Percentiles rank a stretch among this genome's conserved stretches.
Conservation (phyloP, 2,113 vertebrate genomes). For the Syrmaticus mikado region DNA sequence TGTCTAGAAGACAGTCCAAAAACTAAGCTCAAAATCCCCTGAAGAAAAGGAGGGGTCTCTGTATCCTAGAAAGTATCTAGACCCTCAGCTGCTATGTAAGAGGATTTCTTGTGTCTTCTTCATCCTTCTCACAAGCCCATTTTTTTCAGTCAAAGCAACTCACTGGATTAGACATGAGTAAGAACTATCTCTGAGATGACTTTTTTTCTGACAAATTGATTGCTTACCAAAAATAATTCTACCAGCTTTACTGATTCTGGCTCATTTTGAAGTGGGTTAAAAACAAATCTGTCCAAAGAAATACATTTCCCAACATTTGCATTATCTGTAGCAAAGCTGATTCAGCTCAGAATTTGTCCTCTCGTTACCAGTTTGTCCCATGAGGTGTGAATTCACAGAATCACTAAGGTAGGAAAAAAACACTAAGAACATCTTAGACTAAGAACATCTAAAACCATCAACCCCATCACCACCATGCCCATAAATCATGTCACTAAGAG, state of each 20-base stretch:
- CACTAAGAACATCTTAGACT: too few species aligned
- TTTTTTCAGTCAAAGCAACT: not conserved
- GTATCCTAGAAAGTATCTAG: not conserved
- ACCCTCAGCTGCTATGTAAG: not conserved
- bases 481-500: too few species aligned
- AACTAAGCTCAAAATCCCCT: not conserved
- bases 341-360: not conserved
- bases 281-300: not conserved
- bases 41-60: not conserved
- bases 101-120: not conserved
- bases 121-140: not conserved
- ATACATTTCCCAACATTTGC: not conserved
- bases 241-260: not conserved
- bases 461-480: too few species aligned
- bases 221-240: not conserved
- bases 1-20: not conserved
- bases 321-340: not conserved
- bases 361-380: not conserved
- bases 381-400: not conserved
- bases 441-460: too few species aligned
- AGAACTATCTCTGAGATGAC: not conserved
- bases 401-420: too few species aligned
- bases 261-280: not conserved
- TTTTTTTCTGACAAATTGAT: not conserved
- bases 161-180: not conserved